A percentile compares a stretch with the other conserved stretches of the same genome.
These are phyloP conservation scores for Vulpes lagopus DNA, from an alignment of 2,113 vertebrate species.

Conservation along the genomic window DNA sequence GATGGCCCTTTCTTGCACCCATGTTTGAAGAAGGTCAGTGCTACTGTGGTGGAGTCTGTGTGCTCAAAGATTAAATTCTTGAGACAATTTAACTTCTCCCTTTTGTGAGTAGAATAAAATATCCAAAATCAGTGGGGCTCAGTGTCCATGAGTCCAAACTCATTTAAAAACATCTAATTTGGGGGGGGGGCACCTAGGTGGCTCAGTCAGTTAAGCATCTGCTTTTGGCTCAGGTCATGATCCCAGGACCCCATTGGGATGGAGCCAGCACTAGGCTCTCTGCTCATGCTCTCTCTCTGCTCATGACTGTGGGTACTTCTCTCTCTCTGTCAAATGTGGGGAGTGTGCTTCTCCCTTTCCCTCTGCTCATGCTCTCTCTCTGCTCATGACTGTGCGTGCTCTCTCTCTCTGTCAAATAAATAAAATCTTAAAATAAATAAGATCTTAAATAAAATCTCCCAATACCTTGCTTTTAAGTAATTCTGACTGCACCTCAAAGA, in stretches of 20 bases:
- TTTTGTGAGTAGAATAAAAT: constrained; percentile 51
- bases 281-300: no score
- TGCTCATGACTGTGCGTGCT: no score
- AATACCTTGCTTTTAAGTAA: neutral
- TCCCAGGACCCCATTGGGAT: no score
- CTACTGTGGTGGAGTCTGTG: neutral
- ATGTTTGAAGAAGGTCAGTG: constrained; percentile 30
- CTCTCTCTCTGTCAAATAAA: no score
- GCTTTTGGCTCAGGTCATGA: no score
- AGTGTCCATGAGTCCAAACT: neutral
- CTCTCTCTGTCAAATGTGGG: no score
- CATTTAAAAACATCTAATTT: neutral
- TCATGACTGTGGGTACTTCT: no score
- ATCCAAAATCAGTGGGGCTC: neutral
- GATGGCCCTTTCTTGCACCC: neutral
- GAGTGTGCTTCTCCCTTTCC: no score
- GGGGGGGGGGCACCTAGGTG: neutral
- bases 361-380: no score
- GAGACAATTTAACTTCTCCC: neutral
- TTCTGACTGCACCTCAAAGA: neutral
- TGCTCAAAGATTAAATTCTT: constrained; percentile 41
- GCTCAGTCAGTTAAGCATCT: no score
- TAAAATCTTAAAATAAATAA: no score
- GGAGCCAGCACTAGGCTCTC: no score
- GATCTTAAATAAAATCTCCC: neutral